Base-by-base conservation (phyloP, 2,113 vertebrate species). In the Sciurus niger region DNA sequence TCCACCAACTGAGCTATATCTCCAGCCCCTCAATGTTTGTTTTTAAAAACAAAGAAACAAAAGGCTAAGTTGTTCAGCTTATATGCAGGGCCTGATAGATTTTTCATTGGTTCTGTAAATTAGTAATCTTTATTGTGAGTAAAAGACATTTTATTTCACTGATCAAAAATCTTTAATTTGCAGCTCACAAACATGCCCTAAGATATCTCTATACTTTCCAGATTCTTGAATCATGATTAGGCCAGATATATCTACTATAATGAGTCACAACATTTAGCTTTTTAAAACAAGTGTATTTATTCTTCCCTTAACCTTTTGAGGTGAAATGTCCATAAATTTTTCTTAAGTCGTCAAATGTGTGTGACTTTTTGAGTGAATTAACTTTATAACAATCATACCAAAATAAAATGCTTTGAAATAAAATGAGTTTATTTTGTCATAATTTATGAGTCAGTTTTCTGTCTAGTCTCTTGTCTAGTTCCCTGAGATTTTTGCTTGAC, bases 391-490 rank as follows among this genome's bases (percentile, higher is more conserved):
- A 93, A 28, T 30, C 37, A 76, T 55, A 70, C n/a, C 16, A 77
- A 90, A 95, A 96, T 90, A 76, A 67, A 85, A 83, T 86, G 8
- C 51, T 93, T 85, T 78, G 53, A 91, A 94, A 85, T 94, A 89
- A 93, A 97, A 83, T 80, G 85, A 55, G 14, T 93, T 67, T 95
- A 88, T 90, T 93, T 94, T 93, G 43, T 87, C 18, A 73, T 91
- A 34, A 78, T 78, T 67, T 89, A 16, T 83, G n/a, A 80, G 24
- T 89, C 20, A 17, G 77, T 6, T 90, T 90, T 94, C 22, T 89
- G 30, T 96, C 25, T 37, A 30, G n/a, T 74, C 65, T 96, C 0
- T 65, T 37, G 1, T 46, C 14, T 77, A 93, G 74, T 25, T 76
- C 90, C 9, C 30, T 32, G 48, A 76, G 60, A 68, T 8, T 78